phyloP scores from a whole-genome alignment of 2,113 vertebrate genomes.

The Nicator chloris region DNA sequence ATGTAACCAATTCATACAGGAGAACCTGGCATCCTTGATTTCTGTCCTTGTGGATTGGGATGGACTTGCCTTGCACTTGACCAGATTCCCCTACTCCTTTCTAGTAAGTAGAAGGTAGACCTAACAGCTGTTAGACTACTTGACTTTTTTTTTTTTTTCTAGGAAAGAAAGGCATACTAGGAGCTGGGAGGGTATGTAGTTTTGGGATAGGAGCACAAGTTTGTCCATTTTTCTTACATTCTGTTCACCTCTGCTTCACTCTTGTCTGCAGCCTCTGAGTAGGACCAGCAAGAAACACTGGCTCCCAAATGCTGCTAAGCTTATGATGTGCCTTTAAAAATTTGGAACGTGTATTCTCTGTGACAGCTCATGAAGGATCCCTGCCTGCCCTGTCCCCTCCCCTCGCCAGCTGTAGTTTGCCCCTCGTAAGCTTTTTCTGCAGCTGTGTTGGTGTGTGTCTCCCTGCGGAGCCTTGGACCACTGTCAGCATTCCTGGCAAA shows the following conservation, averaged over 20 bases:
- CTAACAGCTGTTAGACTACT: neutral
- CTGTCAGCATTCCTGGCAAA: neutral
- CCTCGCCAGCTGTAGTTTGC: slow-evolving; percentile 15
- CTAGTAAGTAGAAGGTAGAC: neutral
- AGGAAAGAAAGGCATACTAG: slow-evolving; percentile 24
- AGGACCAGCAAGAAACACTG: slow-evolving; percentile 32
- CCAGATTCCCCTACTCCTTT: neutral
- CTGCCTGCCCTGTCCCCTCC: slow-evolving; percentile 24
- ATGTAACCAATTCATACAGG: neutral
- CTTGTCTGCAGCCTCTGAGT: slow-evolving; percentile 41
- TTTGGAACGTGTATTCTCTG: neutral
- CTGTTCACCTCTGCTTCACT: slow-evolving; percentile 14
- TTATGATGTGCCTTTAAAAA: slow-evolving; percentile 60
- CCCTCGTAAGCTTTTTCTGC: slow-evolving; percentile 13
- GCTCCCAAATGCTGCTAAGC: slow-evolving; percentile 60
- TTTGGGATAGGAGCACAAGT: slow-evolving; percentile 7
- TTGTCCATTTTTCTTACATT: slow-evolving; percentile 8
- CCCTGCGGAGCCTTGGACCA: neutral
- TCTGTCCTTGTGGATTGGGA: neutral
- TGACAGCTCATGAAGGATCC: slow-evolving; percentile 36
- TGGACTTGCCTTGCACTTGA: slow-evolving; percentile 21
- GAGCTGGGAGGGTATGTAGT: neutral
- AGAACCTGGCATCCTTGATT: neutral
- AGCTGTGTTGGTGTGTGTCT: slow-evolving; percentile 22
- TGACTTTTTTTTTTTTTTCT: neutral